These are phyloP conservation scores for Megalops atlanticus DNA, from an alignment of 2,113 vertebrate species.

Conservation along the genomic window DNA sequence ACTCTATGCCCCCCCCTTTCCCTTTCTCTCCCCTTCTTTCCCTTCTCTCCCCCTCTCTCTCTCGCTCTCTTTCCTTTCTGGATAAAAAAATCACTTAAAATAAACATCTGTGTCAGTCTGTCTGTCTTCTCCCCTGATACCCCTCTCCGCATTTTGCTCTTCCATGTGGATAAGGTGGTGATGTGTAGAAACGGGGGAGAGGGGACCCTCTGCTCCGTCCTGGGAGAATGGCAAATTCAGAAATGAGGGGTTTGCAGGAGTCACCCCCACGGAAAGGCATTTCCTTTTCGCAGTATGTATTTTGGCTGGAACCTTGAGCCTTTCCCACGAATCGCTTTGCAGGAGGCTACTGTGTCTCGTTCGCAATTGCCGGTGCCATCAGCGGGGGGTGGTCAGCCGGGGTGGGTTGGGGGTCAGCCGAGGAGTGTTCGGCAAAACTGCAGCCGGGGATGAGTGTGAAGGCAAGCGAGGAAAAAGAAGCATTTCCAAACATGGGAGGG, in stretches of 20 bases:
- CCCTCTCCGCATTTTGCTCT: neutral
- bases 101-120: neutral
- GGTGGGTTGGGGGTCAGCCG: no score
- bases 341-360: neutral
- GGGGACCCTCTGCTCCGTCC: neutral
- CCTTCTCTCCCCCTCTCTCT: constrained; percentile 1
- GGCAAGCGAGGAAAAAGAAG: neutral
- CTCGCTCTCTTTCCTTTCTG: neutral
- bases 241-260: neutral
- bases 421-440: no score
- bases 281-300: neutral
- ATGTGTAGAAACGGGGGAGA: neutral
- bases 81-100: constrained; percentile 33
- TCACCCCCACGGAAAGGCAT: neutral
- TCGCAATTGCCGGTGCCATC: constrained; percentile 27
- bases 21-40: constrained; percentile 14
- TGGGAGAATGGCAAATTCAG: constrained; percentile 14
- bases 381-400: no score
- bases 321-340: no score
- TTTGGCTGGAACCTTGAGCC: neutral
- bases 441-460: neutral
- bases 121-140: neutral
- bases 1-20: constrained; percentile 20
- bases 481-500: neutral
- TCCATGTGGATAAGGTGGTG: neutral